Conservation (phyloP, 2,113 vertebrate species). For the Xyrauchen texanus region DNA sequence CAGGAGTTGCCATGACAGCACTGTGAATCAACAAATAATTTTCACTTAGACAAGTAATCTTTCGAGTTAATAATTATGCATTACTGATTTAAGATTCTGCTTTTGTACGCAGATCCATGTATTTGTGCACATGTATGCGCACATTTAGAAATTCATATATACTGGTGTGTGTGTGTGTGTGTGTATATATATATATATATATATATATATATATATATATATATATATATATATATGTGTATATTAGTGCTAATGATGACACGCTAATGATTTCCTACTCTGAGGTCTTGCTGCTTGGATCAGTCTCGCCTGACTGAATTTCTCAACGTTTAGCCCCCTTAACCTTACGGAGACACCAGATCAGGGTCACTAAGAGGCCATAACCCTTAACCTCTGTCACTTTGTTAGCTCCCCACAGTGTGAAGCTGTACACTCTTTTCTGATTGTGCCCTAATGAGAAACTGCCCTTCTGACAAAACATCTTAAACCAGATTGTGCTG, state of each 20-base stretch:
- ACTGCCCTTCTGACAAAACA: too few species aligned
- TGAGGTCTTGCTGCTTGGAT: neutral
- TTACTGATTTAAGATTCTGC: conserved; percentile 23
- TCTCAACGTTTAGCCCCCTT: conserved; percentile 29
- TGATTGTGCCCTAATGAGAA: neutral
- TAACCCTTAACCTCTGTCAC: conserved; percentile 14
- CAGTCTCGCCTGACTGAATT: conserved; percentile 17
- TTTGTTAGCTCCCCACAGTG: neutral
- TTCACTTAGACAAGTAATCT: conserved; percentile 43
- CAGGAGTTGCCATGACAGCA: conserved; percentile 31
- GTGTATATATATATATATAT: too few species aligned
- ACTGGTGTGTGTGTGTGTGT: too few species aligned
- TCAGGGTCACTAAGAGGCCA: conserved; percentile 17
- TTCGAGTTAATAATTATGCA: conserved; percentile 38
- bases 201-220: too few species aligned
- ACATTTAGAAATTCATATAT: too few species aligned
- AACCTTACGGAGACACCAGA: conserved; percentile 35
- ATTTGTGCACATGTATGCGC: conserved; percentile 17
- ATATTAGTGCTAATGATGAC: conserved; percentile 35
- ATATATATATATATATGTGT: too few species aligned
- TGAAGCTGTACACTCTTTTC: conserved; percentile 1
- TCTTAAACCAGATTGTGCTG: too few species aligned
- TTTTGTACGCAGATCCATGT: neutral
- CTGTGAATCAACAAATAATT: conserved; percentile 37
- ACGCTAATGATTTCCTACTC: conserved; percentile 13